phyloP scores from a whole-genome alignment of 2,888 invertebrate species.

The Erebia palarica region DNA sequence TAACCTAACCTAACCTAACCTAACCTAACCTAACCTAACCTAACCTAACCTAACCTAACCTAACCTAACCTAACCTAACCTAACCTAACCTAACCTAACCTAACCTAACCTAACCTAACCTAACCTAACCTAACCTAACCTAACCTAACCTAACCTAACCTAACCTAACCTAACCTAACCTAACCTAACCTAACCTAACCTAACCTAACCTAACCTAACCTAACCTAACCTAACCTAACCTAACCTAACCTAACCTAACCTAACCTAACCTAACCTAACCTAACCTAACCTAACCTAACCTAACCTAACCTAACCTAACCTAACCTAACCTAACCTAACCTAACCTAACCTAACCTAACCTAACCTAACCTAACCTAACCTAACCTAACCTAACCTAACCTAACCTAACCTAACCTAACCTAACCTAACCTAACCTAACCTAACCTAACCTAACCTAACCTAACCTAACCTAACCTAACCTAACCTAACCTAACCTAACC shows the following conservation, averaged over 20 bases:
- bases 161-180: slow-evolving; percentile 1
- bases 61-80: slow-evolving; percentile 22
- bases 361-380: slow-evolving; percentile 20
- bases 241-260: slow-evolving; percentile 17
- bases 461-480: slow-evolving; percentile 17
- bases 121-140: slow-evolving; percentile 22
- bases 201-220: slow-evolving; percentile 13
- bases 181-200: slow-evolving; percentile 15
- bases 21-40: slow-evolving; percentile 21
- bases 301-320: slow-evolving; percentile 3
- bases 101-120: slow-evolving; percentile 21
- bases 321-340: slow-evolving; percentile 22
- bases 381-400: too few relatives aligned
- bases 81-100: slow-evolving; percentile 22
- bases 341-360: slow-evolving; percentile 23
- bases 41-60: slow-evolving; percentile 21
- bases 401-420: too few relatives aligned
- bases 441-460: slow-evolving; percentile 21
- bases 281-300: slow-evolving; percentile 15
- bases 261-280: slow-evolving; percentile 18
- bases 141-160: slow-evolving; percentile 9
- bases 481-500: slow-evolving; percentile 17
- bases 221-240: slow-evolving; percentile 16
- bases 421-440: slow-evolving; percentile 21
- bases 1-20: slow-evolving; percentile 18